These are phyloP conservation scores for Acanthiza pusilla DNA, from an alignment of 2,797 vertebrate species.

Conservation along the genomic window DNA sequence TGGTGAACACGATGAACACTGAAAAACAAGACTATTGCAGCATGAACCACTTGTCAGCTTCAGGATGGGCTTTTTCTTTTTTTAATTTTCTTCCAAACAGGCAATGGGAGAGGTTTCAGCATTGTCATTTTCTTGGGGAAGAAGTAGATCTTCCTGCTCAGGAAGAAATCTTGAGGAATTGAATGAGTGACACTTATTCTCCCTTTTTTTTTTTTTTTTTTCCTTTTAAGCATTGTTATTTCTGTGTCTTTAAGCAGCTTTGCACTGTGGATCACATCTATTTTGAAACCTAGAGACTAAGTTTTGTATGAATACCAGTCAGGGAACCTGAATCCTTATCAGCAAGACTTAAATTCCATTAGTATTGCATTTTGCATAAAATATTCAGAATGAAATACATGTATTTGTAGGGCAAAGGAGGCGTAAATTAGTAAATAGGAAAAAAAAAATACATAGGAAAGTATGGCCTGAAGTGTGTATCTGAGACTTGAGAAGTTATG, in stretches of 20 bases:
- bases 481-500: neutral
- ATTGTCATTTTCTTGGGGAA: neutral
- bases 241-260: conserved; percentile 30
- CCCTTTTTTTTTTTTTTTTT: neutral
- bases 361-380: conserved; percentile 37
- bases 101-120: neutral
- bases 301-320: conserved; percentile 3
- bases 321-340: conserved; percentile 9
- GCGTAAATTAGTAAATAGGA: neutral
- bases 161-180: neutral
- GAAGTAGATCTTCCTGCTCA: neutral
- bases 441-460: neutral
- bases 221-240: neutral
- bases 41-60: neutral
- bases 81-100: neutral
- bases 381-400: conserved; percentile 20
- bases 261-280: neutral
- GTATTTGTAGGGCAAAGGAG: conserved; percentile 27
- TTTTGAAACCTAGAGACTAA: conserved; percentile 18
- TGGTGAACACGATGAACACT: neutral
- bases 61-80: neutral
- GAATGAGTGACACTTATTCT: neutral
- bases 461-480: neutral
- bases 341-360: conserved; percentile 38
- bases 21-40: neutral